Evolutionary conservation across 2,113 vertebrate genomes (phyloP).

Genomic region (Dolichotis patagonum): DNA sequence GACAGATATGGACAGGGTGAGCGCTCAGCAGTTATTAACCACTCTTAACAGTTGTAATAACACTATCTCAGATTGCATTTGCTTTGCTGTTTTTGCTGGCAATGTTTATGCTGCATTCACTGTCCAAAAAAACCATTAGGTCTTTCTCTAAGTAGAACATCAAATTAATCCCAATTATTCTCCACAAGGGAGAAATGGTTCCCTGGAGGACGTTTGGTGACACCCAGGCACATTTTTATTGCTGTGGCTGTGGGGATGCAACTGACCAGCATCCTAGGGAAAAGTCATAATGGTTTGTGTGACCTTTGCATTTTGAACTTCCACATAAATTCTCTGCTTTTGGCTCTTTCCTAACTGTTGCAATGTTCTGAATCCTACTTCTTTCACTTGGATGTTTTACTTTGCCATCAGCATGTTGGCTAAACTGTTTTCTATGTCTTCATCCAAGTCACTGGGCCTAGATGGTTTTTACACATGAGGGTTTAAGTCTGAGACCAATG

Average conservation of each 20-base stretch:
- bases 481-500: neutral
- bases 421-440: neutral
- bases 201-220: neutral
- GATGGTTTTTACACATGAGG: neutral
- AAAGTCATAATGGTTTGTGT: neutral
- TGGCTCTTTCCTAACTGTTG: neutral
- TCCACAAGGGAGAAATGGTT: neutral
- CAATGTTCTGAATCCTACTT: neutral
- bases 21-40: neutral
- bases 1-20: neutral
- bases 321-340: neutral
- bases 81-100: neutral
- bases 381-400: neutral
- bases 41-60: neutral
- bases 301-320: neutral
- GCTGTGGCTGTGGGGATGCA: rapidly evolving
- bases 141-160: neutral
- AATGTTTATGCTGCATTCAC: neutral
- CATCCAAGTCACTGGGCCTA: neutral
- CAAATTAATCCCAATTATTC: neutral
- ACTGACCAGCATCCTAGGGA: neutral
- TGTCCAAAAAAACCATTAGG: neutral
- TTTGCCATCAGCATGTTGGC: neutral
- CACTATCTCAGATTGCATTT: neutral
- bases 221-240: constrained; percentile 11